Evolutionary conservation across 2,888 invertebrate genomes (phyloP).

Genomic region (Mylabris sibirica): DNA sequence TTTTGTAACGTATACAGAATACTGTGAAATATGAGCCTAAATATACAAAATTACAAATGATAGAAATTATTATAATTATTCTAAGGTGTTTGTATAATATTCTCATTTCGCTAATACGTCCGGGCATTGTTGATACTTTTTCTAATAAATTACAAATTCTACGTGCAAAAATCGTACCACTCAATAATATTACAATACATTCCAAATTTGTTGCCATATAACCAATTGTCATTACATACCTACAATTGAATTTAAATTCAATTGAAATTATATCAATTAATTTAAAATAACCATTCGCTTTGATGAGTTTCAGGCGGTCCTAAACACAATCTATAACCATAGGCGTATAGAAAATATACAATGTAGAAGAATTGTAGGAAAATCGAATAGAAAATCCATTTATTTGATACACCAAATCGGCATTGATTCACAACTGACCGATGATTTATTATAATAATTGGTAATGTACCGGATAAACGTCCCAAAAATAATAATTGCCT

Average conservation of each 20-base stretch:
- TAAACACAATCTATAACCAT: neutral
- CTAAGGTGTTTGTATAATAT: neutral
- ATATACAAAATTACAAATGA: neutral
- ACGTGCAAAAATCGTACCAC: neutral
- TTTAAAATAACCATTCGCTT: conserved; percentile 5
- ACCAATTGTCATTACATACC: conserved; percentile 20
- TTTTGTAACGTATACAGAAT: neutral
- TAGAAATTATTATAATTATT: neutral
- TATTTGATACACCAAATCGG: neutral
- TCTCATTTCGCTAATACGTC: neutral
- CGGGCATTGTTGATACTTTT: conserved; percentile 10
- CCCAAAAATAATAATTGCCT: neutral
- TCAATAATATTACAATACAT: neutral
- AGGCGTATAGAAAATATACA: conserved; percentile 1
- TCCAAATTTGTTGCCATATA: conserved; percentile 19
- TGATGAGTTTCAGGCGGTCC: neutral
- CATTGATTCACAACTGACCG: neutral
- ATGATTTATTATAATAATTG: neutral
- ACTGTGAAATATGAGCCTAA: neutral
- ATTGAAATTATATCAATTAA: neutral
- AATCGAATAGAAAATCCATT: conserved; percentile 8
- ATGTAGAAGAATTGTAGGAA: conserved; percentile 3
- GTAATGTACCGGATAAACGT: conserved; percentile 1
- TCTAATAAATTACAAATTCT: neutral
- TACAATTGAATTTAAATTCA: neutral